Evolutionary conservation across 2,797 vertebrate genomes (phyloP).

Genomic region (Paratrypauchen microcephalus): DNA sequence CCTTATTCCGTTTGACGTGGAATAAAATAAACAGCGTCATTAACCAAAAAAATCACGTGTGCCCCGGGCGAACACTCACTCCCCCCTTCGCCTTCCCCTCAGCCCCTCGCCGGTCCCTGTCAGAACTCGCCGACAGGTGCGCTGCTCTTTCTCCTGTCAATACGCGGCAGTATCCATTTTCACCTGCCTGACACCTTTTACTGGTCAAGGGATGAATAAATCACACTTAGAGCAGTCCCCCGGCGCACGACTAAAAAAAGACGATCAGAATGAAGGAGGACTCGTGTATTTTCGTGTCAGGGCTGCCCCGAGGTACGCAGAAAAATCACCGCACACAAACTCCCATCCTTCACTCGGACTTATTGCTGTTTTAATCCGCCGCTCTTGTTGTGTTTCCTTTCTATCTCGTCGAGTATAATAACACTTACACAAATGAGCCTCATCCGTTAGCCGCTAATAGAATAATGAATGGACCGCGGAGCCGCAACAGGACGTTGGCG

Average conservation of each 20-base stretch:
- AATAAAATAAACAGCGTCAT: neutral
- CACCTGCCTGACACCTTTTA: constrained; percentile 90
- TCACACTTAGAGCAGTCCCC: constrained; percentile 93
- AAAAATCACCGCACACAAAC: constrained; percentile 97
- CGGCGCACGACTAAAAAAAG: constrained; percentile 88
- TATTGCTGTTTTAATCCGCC: constrained; percentile 94
- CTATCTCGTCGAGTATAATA: constrained; percentile 91
- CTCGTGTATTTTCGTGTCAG: constrained; percentile 92
- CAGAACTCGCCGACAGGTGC: constrained; percentile 72
- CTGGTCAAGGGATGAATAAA: constrained; percentile 93
- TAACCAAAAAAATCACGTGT: too few relatives aligned
- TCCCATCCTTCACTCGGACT: constrained; percentile 96
- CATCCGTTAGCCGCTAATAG: constrained; percentile 92
- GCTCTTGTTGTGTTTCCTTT: constrained; percentile 88
- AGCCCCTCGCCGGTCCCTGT: constrained; percentile 48
- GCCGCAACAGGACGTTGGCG: constrained; percentile 66
- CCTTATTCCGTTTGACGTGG: neutral
- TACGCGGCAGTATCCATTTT: constrained; percentile 84
- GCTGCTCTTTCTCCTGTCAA: constrained; percentile 81
- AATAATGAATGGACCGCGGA: constrained; percentile 87
- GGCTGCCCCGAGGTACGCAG: constrained; percentile 85
- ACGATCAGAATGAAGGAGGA: constrained; percentile 93
- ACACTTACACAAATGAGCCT: constrained; percentile 89
- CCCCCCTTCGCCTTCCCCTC: constrained; percentile 1
- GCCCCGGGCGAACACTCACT: neutral